A percentile compares a stretch with the other conserved stretches of the same genome.
phyloP scores from a whole-genome alignment of 2,113 vertebrate species.

The Budorcas taxicolor region DNA sequence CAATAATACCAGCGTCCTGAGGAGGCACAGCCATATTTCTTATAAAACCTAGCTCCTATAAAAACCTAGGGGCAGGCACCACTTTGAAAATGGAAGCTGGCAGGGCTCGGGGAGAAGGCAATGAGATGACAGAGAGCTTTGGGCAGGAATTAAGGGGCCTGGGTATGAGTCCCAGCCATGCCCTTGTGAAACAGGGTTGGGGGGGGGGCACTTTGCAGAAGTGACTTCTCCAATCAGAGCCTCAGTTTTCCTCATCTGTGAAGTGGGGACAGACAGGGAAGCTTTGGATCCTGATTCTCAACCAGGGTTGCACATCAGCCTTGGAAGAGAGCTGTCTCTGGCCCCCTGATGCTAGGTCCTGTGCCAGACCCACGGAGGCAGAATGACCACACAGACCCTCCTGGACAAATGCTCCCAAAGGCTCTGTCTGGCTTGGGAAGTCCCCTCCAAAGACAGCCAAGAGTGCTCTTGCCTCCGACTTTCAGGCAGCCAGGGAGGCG shows the following conservation, averaged over 20 bases:
- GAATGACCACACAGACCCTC: not conserved
- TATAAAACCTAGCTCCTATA: not conserved
- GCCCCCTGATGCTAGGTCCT: too few relatives aligned
- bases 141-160: not conserved
- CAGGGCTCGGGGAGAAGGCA: not conserved
- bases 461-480: not conserved
- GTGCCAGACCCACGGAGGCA: not conserved
- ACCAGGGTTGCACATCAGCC: too few relatives aligned
- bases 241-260: not conserved
- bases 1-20: rapidly evolving
- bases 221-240: not conserved
- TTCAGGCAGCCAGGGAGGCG: not conserved
- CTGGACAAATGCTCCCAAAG: rapidly evolving
- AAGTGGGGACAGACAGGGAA: not conserved
- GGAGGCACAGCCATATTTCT: not conserved
- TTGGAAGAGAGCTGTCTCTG: not conserved
- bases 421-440: rapidly evolving
- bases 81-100: not conserved
- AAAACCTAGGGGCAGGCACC: not conserved
- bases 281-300: not conserved
- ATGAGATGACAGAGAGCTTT: rapidly evolving
- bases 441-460: not conserved
- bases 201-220: not conserved
- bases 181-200: not conserved
- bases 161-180: not conserved